Conservation (phyloP, 2,888 invertebrate genomes). For the Acanthosepion lycidas region DNA sequence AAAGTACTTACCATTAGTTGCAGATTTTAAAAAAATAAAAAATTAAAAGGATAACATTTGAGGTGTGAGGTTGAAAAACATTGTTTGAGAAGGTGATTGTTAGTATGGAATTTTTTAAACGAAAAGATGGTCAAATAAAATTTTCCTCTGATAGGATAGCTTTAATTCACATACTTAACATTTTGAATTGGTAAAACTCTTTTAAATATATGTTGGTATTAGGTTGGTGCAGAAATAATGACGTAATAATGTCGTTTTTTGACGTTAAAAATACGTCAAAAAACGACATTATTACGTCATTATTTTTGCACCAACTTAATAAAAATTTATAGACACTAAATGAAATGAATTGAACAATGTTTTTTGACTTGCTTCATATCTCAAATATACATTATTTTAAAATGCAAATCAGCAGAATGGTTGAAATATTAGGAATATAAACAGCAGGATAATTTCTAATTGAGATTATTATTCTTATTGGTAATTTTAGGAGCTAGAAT, state of each 20-base stretch:
- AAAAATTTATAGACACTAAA: not conserved
- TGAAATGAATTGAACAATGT: not conserved
- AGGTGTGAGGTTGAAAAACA: not conserved
- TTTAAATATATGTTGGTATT: not conserved
- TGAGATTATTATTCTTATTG: too few relatives aligned
- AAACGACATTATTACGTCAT: too few relatives aligned
- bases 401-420: too few relatives aligned
- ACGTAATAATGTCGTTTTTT: too few relatives aligned
- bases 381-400: not conserved
- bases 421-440: too few relatives aligned
- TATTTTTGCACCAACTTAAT: too few relatives aligned
- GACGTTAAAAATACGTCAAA: too few relatives aligned
- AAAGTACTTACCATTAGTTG: not conserved
- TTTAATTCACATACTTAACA: not conserved
- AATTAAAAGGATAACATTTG: slow-evolving; percentile 4
- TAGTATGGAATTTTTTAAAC: not conserved
- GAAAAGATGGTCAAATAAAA: not conserved
- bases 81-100: not conserved
- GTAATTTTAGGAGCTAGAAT: too few relatives aligned
- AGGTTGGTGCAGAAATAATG: too few relatives aligned
- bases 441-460: too few relatives aligned
- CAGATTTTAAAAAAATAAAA: not conserved
- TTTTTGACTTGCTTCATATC: not conserved
- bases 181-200: not conserved
- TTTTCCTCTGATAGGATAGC: not conserved